Percentiles rank a stretch among this genome's conserved stretches.
phyloP scores from a whole-genome alignment of 2,113 vertebrate species.

The Saccopteryx bilineata region DNA sequence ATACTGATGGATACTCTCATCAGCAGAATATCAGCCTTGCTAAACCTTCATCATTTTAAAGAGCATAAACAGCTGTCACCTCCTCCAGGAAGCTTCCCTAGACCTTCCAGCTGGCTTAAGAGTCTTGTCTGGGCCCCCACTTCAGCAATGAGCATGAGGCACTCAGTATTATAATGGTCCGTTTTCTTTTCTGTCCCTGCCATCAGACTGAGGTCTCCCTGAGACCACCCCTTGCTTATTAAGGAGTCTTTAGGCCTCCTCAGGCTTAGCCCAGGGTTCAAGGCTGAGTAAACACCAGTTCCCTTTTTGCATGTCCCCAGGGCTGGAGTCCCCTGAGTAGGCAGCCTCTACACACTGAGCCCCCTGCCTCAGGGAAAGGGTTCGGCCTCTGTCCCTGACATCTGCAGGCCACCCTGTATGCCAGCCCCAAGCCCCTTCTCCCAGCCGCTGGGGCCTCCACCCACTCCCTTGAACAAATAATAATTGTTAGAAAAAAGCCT shows the following conservation, averaged over 20 bases:
- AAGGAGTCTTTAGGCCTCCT: not conserved
- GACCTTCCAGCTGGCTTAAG: not conserved
- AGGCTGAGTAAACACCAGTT: not conserved
- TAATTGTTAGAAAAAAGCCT: constrained; percentile 82
- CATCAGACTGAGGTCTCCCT: not conserved
- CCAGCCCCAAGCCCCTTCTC: not conserved
- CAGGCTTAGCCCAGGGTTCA: not conserved
- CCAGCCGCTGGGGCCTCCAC: constrained; percentile 33
- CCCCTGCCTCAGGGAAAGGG: not conserved
- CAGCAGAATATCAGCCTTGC: not conserved
- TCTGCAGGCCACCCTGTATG: not conserved
- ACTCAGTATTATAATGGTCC: not conserved
- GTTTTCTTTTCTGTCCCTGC: not conserved
- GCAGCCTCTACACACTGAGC: not conserved
- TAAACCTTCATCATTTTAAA: not conserved
- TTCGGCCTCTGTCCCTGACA: not conserved
- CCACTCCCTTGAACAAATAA: constrained; percentile 83
- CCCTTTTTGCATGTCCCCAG: not conserved
- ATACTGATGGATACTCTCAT: not conserved
- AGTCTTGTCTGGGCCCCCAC: fast-evolving
- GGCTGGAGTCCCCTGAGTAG: not conserved
- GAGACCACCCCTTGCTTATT: not conserved
- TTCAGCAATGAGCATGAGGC: fast-evolving
- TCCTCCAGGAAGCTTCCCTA: constrained; percentile 38
- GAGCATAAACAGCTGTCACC: not conserved